Evolutionary conservation across 2,888 invertebrate genomes (phyloP), one percentile per base, ranked within the genome.

Genomic region (Synergus laeviventris): DNA sequence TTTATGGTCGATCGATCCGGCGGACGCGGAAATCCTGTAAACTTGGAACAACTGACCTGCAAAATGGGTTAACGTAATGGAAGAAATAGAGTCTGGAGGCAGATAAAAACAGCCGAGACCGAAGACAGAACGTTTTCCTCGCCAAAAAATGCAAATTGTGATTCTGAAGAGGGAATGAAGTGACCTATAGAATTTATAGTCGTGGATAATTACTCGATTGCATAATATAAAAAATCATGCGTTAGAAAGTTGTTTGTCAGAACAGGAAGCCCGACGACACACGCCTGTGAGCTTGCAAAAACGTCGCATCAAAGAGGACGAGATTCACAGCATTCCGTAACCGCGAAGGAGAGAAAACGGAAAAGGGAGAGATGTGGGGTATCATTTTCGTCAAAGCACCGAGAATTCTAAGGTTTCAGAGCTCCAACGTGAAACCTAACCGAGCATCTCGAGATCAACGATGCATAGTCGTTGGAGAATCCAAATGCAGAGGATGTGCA

Each of bases 1-100:
- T 78, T 81, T 81, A 77, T 74, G 77, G 75, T 59, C 77, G 45
- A 82, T 84, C 82, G 82, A 83, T 77, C 76, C 62, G 24, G 73
- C 24, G 14, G 60, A 36, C n/a, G 49, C 64, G 54, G 54, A 60
- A 61, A 18, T 11, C 56, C 54, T 49, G 39, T 39, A 66, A 66
- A 66, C 49, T 74, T 77, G 78, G 78, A 81, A 78, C 76, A 64
- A 76, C 78, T 82, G 76, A 80, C 81, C 73, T 61, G 74, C 60
- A 61, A 76, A 62, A 73, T 62, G 62, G 62, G 74, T 75, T 75
- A 75, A 62, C 42, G 74, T 36, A 24, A 62, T 62, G 73, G 54
- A 54, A 56, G 56, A 56, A 54, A 56, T 54, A 56, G 54, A 73
- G 73, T 54, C 36, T 18, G 36, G 49, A 54, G 12, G 49, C 31